A percentile compares a stretch with the other conserved stretches of the same genome.
Conservation (phyloP, 2,888 invertebrate genomes). For the Cistogaster globosa region DNA sequence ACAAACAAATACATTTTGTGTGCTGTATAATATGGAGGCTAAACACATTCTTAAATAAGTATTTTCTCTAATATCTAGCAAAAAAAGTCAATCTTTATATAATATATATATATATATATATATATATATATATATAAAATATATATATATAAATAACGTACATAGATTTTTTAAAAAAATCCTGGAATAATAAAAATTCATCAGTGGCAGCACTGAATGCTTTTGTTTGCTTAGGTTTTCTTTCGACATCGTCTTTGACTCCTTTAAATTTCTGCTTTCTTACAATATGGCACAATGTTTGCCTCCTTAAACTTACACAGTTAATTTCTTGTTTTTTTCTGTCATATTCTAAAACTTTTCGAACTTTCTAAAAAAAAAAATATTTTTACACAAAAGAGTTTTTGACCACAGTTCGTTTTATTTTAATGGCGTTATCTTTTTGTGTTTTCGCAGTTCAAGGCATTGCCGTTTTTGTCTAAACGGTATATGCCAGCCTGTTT, state of each 20-base stretch:
- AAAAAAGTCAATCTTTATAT: no score
- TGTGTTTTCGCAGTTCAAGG: not conserved
- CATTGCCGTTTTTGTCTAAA: constrained; percentile 18
- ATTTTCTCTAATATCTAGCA: no score
- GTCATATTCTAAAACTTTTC: constrained; percentile 32
- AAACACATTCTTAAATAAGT: no score
- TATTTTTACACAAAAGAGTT: constrained; percentile 47
- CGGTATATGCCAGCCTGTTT: constrained; percentile 50
- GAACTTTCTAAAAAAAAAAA: constrained; percentile 49
- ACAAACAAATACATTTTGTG: no score
- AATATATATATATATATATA: no score
- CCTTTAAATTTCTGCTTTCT: constrained; percentile 35
- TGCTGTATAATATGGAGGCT: no score
- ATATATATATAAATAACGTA: no score
- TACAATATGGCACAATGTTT: constrained; percentile 14
- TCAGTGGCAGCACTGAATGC: no score
- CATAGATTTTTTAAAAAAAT: no score
- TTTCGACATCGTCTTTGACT: not conserved
- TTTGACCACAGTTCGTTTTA: constrained; percentile 45
- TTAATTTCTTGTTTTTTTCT: constrained; percentile 37
- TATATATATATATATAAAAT: no score
- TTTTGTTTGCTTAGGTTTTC: no score
- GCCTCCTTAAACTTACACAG: constrained; percentile 29
- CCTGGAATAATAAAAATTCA: no score
- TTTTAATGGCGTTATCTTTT: constrained; percentile 1